Conservation (phyloP, 2,797 vertebrate species). For the Phataginus tetradactyla region DNA sequence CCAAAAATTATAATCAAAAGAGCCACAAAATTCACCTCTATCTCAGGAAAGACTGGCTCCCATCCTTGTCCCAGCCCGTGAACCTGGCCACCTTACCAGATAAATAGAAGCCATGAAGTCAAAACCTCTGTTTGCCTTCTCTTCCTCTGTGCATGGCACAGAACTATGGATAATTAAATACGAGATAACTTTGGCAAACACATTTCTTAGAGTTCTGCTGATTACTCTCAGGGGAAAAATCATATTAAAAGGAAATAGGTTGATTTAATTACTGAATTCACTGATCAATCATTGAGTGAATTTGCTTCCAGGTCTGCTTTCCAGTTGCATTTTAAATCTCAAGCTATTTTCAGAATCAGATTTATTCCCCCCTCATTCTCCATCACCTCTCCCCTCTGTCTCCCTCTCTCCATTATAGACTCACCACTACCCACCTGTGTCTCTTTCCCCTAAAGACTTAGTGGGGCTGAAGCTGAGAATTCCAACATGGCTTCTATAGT, state of each 20-base stretch:
- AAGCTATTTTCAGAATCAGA: slow-evolving; percentile 53
- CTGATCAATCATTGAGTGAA: neutral
- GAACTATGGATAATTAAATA: slow-evolving; percentile 53
- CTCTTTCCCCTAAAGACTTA: slow-evolving; percentile 40
- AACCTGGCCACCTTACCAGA: neutral
- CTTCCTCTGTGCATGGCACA: neutral
- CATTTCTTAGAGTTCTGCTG: slow-evolving; percentile 4
- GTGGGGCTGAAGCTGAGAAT: slow-evolving; percentile 4
- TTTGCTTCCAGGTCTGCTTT: slow-evolving; percentile 45
- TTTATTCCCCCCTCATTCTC: neutral
- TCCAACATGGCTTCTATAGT: neutral
- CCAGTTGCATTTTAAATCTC: slow-evolving; percentile 37
- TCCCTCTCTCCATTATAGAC: neutral
- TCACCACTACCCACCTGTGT: neutral
- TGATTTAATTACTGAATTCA: slow-evolving; percentile 51
- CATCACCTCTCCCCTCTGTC: neutral
- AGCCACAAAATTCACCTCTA: slow-evolving; percentile 50
- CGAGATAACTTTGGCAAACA: slow-evolving; percentile 35
- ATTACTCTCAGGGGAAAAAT: neutral
- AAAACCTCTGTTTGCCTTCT: neutral
- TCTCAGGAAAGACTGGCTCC: neutral
- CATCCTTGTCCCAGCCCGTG: neutral
- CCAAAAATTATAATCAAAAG: slow-evolving; percentile 22
- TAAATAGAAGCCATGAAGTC: neutral
- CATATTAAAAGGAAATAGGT: slow-evolving; percentile 25